A percentile compares a stretch with the other conserved stretches of the same genome.
These are phyloP conservation scores for Heteronetta atricapilla DNA, from an alignment of 2,113 vertebrate species.

Conservation along the genomic window DNA sequence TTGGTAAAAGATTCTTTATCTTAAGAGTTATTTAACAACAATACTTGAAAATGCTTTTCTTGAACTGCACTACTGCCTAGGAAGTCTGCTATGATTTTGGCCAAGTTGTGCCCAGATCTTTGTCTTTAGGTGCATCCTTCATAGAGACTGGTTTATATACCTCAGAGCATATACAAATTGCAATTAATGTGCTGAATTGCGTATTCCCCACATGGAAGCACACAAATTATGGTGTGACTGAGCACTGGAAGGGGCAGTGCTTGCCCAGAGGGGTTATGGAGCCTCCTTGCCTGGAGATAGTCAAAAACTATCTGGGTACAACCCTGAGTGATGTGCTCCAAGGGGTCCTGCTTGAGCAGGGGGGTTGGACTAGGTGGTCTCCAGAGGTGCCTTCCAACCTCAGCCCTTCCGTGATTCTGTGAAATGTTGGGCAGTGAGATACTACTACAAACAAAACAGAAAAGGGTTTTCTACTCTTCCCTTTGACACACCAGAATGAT, in stretches of 20 bases:
- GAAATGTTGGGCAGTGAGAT: neutral
- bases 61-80: neutral
- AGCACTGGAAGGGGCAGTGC: no score
- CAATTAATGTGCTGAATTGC: neutral
- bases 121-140: neutral
- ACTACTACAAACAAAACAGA: neutral
- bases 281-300: no score
- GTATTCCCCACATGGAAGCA: neutral
- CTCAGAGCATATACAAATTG: neutral
- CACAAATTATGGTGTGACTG: neutral
- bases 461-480: neutral
- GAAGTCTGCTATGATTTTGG: neutral
- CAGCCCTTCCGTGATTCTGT: no score
- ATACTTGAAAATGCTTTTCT: neutral
- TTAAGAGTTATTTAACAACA: neutral
- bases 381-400: no score
- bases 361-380: no score
- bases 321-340: no score
- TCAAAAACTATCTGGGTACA: no score
- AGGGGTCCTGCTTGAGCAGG: no score
- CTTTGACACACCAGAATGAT: neutral
- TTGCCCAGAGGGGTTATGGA: no score
- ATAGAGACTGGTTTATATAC: neutral
- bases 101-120: neutral
- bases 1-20: neutral